A percentile compares a stretch with the other conserved stretches of the same genome.
phyloP scores from a whole-genome alignment of 64 coral and sea anemone genomes.

The Montipora efflorescens region DNA sequence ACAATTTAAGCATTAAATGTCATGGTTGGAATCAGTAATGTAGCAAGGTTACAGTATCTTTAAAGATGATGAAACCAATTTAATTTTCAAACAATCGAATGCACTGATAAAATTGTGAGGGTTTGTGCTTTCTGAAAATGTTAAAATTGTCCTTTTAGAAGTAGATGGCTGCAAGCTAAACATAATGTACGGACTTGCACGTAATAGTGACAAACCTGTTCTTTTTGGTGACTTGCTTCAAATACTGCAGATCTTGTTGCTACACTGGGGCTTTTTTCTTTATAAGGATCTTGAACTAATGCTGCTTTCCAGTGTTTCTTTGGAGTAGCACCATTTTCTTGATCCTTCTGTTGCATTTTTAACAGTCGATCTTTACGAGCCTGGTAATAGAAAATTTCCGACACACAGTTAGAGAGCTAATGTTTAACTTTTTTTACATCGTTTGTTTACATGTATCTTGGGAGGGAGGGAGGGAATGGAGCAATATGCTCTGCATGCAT shows the following conservation, averaged over 20 bases:
- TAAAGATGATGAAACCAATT: too few relatives aligned
- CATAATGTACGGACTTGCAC: not conserved
- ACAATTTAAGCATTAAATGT: too few relatives aligned
- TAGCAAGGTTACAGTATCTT: too few relatives aligned
- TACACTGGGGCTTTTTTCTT: slow-evolving; percentile 72
- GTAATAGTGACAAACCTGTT: not conserved
- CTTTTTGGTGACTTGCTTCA: slow-evolving; percentile 35
- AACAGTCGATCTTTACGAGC: slow-evolving; percentile 84
- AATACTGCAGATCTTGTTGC: slow-evolving; percentile 86
- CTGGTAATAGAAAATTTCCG: not conserved
- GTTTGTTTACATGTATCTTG: too few relatives aligned
- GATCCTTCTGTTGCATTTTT: slow-evolving; percentile 89
- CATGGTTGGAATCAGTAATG: too few relatives aligned
- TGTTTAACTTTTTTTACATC: not conserved
- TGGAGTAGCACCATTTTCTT: slow-evolving; percentile 76
- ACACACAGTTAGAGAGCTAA: not conserved
- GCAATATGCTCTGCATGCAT: too few relatives aligned
- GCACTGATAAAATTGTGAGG: too few relatives aligned
- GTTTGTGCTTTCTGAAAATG: too few relatives aligned
- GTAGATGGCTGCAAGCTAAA: too few relatives aligned
- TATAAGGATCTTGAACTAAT: slow-evolving; percentile 20
- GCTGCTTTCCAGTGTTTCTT: slow-evolving; percentile 94
- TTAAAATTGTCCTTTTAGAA: too few relatives aligned
- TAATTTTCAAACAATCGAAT: too few relatives aligned
- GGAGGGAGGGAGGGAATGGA: too few relatives aligned